Percentiles rank a stretch among this genome's conserved stretches.
These are phyloP conservation scores for Galagoides demidoff DNA, from an alignment of 2,797 vertebrate genomes.

Conservation along the genomic window DNA sequence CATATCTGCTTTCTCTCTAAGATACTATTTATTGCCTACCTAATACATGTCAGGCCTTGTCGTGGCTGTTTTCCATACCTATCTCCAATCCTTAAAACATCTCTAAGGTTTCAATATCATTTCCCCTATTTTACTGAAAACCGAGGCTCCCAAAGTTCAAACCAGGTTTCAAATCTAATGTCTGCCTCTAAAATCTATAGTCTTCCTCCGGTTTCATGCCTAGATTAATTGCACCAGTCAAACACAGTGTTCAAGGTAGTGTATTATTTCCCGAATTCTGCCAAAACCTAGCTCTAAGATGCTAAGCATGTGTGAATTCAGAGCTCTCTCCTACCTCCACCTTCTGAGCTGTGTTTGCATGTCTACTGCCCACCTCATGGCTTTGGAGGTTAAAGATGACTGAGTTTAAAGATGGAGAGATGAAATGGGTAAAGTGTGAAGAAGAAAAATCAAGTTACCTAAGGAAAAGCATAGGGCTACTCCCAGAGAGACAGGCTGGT, in stretches of 20 bases:
- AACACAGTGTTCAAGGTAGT: not conserved
- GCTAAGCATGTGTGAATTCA: not conserved
- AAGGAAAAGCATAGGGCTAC: not conserved
- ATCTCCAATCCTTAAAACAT: not conserved
- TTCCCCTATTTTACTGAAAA: constrained; percentile 8
- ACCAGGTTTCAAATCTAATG: not conserved
- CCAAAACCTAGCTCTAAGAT: not conserved
- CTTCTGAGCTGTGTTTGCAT: not conserved
- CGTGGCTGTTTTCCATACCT: not conserved
- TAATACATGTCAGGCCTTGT: not conserved
- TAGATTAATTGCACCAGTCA: not conserved
- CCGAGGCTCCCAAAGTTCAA: not conserved
- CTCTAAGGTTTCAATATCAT: not conserved
- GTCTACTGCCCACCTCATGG: not conserved
- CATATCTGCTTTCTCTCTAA: not conserved
- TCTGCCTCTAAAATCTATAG: not conserved
- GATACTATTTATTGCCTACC: not conserved
- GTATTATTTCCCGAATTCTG: not conserved
- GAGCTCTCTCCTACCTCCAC: not conserved
- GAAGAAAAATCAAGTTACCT: not conserved
- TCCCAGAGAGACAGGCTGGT: not conserved
- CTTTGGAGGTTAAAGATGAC: not conserved
- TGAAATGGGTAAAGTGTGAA: not conserved
- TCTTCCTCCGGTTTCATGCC: not conserved
- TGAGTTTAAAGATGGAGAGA: not conserved